phyloP scores from a whole-genome alignment of 2,113 vertebrate species.

The Cygnus buccinator region DNA sequence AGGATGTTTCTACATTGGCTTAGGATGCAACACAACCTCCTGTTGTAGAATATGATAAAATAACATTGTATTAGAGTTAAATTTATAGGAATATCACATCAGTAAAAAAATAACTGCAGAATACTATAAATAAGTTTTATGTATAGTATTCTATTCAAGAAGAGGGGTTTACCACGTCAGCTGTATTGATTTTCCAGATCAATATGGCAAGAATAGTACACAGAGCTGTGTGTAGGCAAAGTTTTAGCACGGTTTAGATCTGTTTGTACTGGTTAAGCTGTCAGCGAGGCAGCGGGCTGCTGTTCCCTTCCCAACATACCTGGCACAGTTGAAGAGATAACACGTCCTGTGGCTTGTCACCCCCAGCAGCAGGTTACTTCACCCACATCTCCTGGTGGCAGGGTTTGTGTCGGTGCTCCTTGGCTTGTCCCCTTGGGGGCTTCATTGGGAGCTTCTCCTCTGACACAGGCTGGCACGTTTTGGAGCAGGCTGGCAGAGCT shows the following conservation, averaged over 20 bases:
- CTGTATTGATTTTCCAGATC: background rate
- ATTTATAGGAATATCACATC: background rate
- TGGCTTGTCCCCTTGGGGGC: background rate
- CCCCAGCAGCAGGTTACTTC: background rate
- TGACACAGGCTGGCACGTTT: fast-evolving
- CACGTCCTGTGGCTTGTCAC: fast-evolving
- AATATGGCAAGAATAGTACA: background rate
- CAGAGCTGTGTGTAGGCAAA: background rate
- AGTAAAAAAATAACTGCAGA: background rate
- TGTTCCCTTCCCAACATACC: background rate
- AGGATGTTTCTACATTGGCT: background rate
- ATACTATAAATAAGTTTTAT: background rate
- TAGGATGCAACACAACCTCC: background rate
- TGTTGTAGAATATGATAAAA: background rate
- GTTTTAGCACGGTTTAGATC: background rate
- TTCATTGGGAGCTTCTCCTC: background rate
- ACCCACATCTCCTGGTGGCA: background rate
- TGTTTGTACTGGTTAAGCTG: background rate
- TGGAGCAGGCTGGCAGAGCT: background rate
- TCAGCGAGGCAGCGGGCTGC: background rate
- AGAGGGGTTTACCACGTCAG: background rate
- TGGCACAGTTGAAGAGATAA: background rate
- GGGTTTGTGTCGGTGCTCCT: background rate
- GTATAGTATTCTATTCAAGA: too few relatives aligned
- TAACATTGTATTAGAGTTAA: background rate